Evolutionary conservation across 1,140 invertebrate species (phyloP).

Genomic region (Neodiprion lecontei): DNA sequence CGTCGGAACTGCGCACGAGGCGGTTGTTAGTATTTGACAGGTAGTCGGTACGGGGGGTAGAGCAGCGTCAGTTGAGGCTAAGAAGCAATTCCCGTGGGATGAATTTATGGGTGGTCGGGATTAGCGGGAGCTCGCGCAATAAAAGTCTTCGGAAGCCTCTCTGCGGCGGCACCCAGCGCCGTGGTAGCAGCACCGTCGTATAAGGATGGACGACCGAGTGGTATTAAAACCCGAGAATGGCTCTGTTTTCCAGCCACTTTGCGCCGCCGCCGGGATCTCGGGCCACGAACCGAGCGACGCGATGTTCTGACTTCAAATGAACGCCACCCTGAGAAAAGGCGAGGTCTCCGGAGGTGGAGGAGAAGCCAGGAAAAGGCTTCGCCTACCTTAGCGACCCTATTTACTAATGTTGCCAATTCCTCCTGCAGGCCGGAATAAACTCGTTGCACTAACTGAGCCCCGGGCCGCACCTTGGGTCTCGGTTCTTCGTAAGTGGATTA

Average conservation of each 20-base stretch:
- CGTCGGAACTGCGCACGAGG: not conserved
- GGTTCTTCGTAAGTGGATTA: not conserved
- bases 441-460: too few relatives aligned
- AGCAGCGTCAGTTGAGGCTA: constrained; percentile 35
- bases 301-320: not conserved
- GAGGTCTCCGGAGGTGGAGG: not conserved
- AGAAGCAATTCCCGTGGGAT: constrained; percentile 46
- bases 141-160: constrained; percentile 28
- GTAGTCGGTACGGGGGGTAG: constrained; percentile 23
- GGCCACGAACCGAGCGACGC: not conserved
- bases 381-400: not conserved
- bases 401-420: not conserved
- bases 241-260: constrained; percentile 13
- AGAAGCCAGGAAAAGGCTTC: not conserved
- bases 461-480: too few relatives aligned
- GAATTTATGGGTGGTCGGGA: constrained; percentile 47
- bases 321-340: not conserved
- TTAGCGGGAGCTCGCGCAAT: constrained; percentile 44
- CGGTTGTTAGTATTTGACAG: constrained; percentile 34
- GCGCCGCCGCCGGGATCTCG: not conserved
- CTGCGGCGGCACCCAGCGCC: not conserved
- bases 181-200: not conserved
- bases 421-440: not conserved
- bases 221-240: constrained; percentile 12
- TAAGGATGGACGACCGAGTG: constrained; percentile 10